A percentile compares a stretch with the other conserved stretches of the same genome.
Conservation (phyloP, 2,113 vertebrate species). For the Atrichornis clamosus region DNA sequence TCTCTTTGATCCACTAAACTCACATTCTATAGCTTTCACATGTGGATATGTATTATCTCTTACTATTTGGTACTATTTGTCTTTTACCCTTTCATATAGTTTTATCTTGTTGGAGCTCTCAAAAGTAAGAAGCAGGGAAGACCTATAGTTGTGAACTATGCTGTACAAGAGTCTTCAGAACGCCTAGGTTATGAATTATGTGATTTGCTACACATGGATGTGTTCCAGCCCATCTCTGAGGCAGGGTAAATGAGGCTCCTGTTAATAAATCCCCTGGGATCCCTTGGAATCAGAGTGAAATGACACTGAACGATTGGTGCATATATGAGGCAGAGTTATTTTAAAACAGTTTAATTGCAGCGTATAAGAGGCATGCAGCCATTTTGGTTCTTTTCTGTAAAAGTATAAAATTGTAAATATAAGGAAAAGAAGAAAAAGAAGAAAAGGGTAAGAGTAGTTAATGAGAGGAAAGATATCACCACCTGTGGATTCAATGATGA, state of each 20-base stretch:
- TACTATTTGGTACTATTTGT: not conserved
- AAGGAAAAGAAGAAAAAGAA: not conserved
- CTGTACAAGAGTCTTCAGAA: not conserved
- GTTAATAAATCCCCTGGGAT: not conserved
- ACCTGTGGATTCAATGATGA: fast-evolving
- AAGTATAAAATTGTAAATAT: not conserved
- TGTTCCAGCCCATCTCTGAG: not conserved
- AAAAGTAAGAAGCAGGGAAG: not conserved
- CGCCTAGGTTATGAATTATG: not conserved
- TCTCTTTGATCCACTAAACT: not conserved
- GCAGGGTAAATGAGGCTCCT: not conserved
- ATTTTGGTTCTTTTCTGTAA: not conserved
- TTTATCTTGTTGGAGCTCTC: not conserved
- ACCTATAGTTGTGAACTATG: not conserved
- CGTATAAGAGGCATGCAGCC: not conserved
- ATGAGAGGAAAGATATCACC: not conserved
- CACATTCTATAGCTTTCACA: not conserved
- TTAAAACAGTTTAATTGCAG: not conserved
- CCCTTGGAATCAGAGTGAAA: not conserved
- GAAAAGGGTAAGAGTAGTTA: not conserved
- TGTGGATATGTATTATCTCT: not conserved
- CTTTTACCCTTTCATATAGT: not conserved
- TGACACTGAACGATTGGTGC: not conserved
- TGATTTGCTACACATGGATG: not conserved
- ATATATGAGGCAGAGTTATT: not conserved